Base-by-base conservation (phyloP, 2,888 invertebrate species). In the Mesochorus sp. region DNA sequence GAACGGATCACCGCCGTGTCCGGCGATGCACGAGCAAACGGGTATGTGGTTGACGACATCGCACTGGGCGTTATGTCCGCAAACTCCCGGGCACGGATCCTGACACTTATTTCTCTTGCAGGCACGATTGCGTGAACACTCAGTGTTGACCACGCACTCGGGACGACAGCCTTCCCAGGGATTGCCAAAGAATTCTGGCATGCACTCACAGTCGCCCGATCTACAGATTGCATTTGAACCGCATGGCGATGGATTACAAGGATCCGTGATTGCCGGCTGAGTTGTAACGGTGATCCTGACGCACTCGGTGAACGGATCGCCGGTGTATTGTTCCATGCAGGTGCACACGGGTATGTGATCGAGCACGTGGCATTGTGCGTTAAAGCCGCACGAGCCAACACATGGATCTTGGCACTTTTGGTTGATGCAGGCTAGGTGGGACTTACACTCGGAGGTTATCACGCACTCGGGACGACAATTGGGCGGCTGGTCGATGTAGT, bases 1-100 rank as follows among this genome's bases (percentile, higher is more conserved):
- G 66, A 92, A 92, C 0, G 92, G 92, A 88, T 92, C 92, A 1
- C 92, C 92, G 3, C 87, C 84, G 64, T 88, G 91, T 21, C 91
- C 91, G 24, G 87, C 76, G 5, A 85, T 88, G 79, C 94, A 94
- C 44, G 92, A 92, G 81, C 95, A 95, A 39, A 93, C 92, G 0
- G 94, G 94, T 70, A 93, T 92, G 80, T 94, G 97, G 86, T 96
- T 96, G 66, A 95, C 94, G 12, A 96, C 95, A 85, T 95, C 94
- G 87, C 97, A 97, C 71, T 94, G 92, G 0, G 97, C 95, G 87
- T 94, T 95, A 62, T 93, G 91, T 6, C 96, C 97, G 87, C 97
- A 97, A 84, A 95, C 95, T 80, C 95, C 95, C n/a, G 94, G 94
- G 85, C 97, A 97, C 3, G 97, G 97, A 91, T 97, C 94, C n/a